Evolutionary conservation across 2,113 vertebrate genomes (phyloP).

Genomic region (Limanda limanda): DNA sequence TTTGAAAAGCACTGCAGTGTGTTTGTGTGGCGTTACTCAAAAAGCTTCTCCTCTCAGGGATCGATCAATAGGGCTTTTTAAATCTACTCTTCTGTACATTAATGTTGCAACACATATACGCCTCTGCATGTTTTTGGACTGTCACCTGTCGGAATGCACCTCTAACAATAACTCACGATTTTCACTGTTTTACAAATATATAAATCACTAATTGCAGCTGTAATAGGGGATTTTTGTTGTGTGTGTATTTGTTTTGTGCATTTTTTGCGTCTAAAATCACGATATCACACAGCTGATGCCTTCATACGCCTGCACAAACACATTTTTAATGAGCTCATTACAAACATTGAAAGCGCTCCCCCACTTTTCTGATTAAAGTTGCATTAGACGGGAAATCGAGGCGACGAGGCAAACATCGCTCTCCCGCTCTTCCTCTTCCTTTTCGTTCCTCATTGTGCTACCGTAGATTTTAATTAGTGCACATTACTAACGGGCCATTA

Average conservation of each 20-base stretch:
- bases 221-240: neutral
- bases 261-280: neutral
- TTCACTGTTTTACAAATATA: slow-evolving; percentile 7
- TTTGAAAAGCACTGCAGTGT: slow-evolving; percentile 45
- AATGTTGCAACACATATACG: neutral
- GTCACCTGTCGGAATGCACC: slow-evolving; percentile 72
- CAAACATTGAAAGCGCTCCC: slow-evolving; percentile 34
- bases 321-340: slow-evolving; percentile 59
- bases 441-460: slow-evolving; percentile 36
- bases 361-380: slow-evolving; percentile 65
- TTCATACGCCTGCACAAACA: slow-evolving; percentile 23
- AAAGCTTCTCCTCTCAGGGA: slow-evolving; percentile 22
- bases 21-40: slow-evolving; percentile 32
- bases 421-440: slow-evolving; percentile 1
- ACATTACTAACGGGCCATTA: slow-evolving; percentile 62
- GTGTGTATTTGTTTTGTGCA: neutral
- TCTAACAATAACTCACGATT: slow-evolving; percentile 36
- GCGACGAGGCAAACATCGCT: neutral
- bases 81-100: slow-evolving; percentile 13
- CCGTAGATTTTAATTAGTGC: slow-evolving; percentile 55
- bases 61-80: neutral
- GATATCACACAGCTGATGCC: neutral
- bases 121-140: slow-evolving; percentile 31
- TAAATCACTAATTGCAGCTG: neutral
- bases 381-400: slow-evolving; percentile 46